Evolutionary conservation across 1,140 invertebrate species (phyloP).

Genomic region (Colletes gigas): DNA sequence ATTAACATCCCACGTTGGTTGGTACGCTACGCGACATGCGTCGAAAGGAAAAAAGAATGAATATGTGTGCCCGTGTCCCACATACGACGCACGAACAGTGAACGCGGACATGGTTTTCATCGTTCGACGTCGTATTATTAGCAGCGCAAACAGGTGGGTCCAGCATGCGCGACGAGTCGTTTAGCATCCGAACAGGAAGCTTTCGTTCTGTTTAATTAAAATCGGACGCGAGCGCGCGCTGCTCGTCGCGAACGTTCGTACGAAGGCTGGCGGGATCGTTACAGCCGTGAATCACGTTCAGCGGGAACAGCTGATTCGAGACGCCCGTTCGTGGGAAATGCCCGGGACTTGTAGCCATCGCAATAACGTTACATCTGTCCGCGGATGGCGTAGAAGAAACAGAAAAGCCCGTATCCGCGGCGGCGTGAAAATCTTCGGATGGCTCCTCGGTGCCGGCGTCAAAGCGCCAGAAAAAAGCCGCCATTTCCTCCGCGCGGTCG

Average conservation of each 20-base stretch:
- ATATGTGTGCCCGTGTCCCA: too few species aligned
- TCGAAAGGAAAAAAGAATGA: too few species aligned
- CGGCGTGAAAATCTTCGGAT: neutral
- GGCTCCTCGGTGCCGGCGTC: neutral
- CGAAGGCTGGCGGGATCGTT: too few species aligned
- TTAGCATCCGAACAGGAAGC: neutral
- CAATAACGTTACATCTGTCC: neutral
- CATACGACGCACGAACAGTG: too few species aligned
- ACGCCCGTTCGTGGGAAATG: neutral
- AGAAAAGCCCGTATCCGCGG: neutral
- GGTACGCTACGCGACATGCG: too few species aligned
- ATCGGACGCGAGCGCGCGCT: neutral
- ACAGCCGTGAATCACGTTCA: too few species aligned
- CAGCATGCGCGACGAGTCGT: neutral
- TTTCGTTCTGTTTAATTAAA: constrained; percentile 11
- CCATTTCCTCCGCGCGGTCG: constrained; percentile 23
- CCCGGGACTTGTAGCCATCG: neutral
- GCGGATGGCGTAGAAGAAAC: too few species aligned
- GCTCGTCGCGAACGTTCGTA: too few species aligned
- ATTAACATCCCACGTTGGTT: too few species aligned
- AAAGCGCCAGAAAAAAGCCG: constrained; percentile 1
- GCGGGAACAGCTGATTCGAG: neutral
- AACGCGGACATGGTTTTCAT: neutral
- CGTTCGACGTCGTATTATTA: neutral
- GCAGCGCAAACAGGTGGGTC: neutral